Conservation (phyloP, 64 coral and sea anemone genomes). For the Stichodactyla helianthus region DNA sequence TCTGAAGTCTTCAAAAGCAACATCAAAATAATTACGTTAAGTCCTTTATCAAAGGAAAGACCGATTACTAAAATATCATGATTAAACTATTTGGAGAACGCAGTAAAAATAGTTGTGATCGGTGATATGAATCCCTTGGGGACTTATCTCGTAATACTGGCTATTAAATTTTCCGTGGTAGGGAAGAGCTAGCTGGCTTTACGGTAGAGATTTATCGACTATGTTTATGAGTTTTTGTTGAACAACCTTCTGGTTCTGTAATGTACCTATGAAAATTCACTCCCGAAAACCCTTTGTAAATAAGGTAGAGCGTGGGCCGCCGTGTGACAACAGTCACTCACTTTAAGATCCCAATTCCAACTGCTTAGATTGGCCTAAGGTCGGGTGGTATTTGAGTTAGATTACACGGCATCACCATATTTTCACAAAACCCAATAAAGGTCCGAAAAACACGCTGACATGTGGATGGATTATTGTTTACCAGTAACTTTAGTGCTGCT, state of each 20-base stretch:
- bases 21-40: neutral
- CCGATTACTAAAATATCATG: neutral
- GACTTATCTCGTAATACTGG: neutral
- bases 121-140: neutral
- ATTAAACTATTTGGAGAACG: neutral
- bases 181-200: neutral
- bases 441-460: neutral
- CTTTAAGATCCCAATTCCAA: constrained; percentile 24
- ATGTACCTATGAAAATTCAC: neutral
- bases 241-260: neutral
- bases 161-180: neutral
- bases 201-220: neutral
- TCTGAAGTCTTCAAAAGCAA: neutral
- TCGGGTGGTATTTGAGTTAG: constrained; percentile 9
- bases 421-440: constrained; percentile 22
- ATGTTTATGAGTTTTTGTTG: neutral
- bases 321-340: constrained; percentile 24
- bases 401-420: constrained; percentile 5
- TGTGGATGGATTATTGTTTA: constrained; percentile 40
- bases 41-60: neutral
- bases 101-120: neutral
- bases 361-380: constrained; percentile 14
- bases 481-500: neutral
- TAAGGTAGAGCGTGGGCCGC: constrained; percentile 6
- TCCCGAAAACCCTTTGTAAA: neutral